These are phyloP conservation scores for Sclerurus mexicanus DNA, from an alignment of 2,113 vertebrate genomes.

Conservation along the genomic window DNA sequence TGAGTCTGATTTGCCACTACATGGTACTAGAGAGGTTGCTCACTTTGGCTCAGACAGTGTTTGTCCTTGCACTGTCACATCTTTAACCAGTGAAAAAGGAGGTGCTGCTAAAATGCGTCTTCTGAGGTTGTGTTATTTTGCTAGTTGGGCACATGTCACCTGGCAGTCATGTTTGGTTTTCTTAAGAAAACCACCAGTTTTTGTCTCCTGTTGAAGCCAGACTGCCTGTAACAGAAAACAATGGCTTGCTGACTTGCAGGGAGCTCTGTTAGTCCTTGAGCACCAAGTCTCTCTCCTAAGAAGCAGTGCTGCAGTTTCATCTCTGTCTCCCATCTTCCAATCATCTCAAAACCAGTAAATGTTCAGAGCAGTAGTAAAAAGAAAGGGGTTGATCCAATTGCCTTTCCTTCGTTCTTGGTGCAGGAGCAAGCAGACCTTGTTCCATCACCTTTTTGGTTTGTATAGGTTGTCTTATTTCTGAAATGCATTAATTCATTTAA, in stretches of 20 bases:
- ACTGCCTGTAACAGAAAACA: neutral
- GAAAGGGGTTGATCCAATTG: neutral
- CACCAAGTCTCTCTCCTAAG: rapidly evolving
- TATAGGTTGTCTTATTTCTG: neutral
- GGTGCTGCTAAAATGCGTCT: neutral
- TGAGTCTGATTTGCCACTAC: neutral
- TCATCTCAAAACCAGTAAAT: neutral
- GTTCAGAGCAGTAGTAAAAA: neutral
- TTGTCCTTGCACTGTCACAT: neutral
- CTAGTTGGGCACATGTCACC: neutral
- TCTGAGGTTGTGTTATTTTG: rapidly evolving
- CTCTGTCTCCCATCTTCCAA: neutral
- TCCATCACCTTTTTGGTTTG: neutral
- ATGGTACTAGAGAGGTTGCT: rapidly evolving
- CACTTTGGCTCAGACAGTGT: neutral
- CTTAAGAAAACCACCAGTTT: neutral
- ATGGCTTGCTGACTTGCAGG: neutral
- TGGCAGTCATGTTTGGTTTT: rapidly evolving
- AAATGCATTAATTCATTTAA: neutral
- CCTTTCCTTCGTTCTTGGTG: neutral
- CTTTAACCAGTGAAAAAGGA: neutral
- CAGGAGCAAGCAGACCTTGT: neutral
- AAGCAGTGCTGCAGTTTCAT: neutral
- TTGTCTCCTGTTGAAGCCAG: neutral
- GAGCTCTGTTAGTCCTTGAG: neutral